Evolutionary conservation across 2,113 vertebrate genomes (phyloP).

Genomic region (Brachirus orientalis): DNA sequence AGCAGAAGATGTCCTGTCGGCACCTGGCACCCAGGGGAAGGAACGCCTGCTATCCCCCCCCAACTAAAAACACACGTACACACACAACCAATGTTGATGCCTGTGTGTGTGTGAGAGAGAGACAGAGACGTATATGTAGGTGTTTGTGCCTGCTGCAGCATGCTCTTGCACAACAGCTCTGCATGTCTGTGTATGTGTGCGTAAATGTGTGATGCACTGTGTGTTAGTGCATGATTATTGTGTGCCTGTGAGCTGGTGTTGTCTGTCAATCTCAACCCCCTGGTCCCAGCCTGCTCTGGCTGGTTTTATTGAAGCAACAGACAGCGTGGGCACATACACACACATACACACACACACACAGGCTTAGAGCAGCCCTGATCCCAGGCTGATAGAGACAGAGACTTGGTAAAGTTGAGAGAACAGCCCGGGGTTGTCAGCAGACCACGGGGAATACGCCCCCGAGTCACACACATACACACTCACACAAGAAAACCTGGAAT

Average conservation of each 20-base stretch:
- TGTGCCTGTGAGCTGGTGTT: slow-evolving; percentile 70
- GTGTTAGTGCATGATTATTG: slow-evolving; percentile 63
- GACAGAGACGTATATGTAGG: slow-evolving; percentile 26
- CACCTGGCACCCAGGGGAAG: slow-evolving; percentile 72
- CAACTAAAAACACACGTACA: slow-evolving; percentile 30
- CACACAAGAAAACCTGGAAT: slow-evolving; percentile 37
- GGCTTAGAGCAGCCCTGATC: slow-evolving; percentile 67
- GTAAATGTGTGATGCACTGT: slow-evolving; percentile 10
- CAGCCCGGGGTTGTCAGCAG: slow-evolving; percentile 76
- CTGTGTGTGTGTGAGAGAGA: slow-evolving; percentile 18
- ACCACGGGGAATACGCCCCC: slow-evolving; percentile 76
- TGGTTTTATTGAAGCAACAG: slow-evolving; percentile 75
- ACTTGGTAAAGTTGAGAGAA: slow-evolving; percentile 77
- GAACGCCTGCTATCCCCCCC: slow-evolving; percentile 58
- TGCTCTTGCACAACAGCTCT: slow-evolving; percentile 35
- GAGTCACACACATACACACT: slow-evolving; percentile 47
- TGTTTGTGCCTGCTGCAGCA: slow-evolving; percentile 27
- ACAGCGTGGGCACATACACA: slow-evolving; percentile 63
- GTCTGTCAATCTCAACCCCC: slow-evolving; percentile 70
- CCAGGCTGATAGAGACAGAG: slow-evolving; percentile 74
- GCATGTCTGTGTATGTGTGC: slow-evolving; percentile 21
- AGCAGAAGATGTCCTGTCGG: slow-evolving; percentile 77
- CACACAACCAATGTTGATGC: slow-evolving; percentile 31
- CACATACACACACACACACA: slow-evolving; percentile 38
- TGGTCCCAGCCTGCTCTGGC: slow-evolving; percentile 72